phyloP scores from a whole-genome alignment of 2,888 invertebrate species.

The Cephus nigrinus region DNA sequence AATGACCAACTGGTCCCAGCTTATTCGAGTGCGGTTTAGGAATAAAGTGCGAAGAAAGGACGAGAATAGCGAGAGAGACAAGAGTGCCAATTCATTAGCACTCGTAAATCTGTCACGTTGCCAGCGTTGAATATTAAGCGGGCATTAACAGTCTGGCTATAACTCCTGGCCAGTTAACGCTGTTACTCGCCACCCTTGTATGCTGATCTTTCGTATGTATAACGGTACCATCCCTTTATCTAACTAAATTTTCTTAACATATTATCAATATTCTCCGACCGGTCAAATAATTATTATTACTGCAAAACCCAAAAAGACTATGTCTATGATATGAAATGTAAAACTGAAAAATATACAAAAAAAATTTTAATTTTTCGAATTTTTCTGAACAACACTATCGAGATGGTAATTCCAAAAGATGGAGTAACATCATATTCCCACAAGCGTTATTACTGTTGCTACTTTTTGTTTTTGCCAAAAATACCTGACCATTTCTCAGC shows the following conservation, averaged over 20 bases:
- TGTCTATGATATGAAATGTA: neutral
- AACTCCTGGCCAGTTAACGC: slow-evolving; percentile 61
- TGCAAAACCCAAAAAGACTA: neutral
- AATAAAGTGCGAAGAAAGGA: neutral
- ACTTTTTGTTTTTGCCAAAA: slow-evolving; percentile 42
- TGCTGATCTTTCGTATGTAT: neutral
- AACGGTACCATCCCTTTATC: neutral
- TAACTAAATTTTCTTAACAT: neutral
- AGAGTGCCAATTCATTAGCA: slow-evolving; percentile 63
- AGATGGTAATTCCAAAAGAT: no score
- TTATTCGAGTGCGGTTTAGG: neutral
- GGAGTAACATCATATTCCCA: neutral
- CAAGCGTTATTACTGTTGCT: neutral
- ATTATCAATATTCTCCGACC: neutral
- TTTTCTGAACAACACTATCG: no score
- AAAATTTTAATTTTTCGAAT: no score
- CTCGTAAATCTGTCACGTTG: slow-evolving; percentile 63
- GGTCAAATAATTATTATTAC: neutral
- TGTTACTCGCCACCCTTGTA: slow-evolving; percentile 30
- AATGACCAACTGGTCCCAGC: slow-evolving; percentile 10
- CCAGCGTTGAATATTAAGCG: slow-evolving; percentile 63
- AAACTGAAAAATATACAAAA: no score
- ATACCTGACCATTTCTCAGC: slow-evolving; percentile 40
- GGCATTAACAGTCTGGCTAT: slow-evolving; percentile 57
- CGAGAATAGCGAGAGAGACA: slow-evolving; percentile 27